A percentile compares a stretch with the other conserved stretches of the same genome.
Conservation (phyloP, 2,888 invertebrate species). For the Arctia plantaginis region DNA sequence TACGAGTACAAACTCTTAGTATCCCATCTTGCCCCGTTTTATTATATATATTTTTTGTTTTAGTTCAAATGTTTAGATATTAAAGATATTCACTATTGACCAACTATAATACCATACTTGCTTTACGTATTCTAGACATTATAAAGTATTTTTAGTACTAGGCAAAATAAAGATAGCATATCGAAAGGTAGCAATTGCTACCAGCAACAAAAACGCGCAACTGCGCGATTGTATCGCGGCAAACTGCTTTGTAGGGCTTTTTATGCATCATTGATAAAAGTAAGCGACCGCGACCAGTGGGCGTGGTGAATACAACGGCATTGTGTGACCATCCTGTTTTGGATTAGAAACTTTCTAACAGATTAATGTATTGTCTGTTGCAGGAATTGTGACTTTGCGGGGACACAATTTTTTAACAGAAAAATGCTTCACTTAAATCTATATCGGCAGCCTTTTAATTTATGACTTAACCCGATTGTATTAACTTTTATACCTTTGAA, state of each 20-base stretch:
- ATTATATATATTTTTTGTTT: not conserved
- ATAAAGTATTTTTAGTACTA: constrained; percentile 6
- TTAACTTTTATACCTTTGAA: too few relatives aligned
- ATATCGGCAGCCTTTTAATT: too few relatives aligned
- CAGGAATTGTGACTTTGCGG: not conserved
- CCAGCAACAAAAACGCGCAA: constrained; percentile 14
- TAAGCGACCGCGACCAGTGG: constrained; percentile 22
- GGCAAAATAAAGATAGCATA: not conserved
- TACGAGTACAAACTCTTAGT: not conserved
- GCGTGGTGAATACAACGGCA: constrained; percentile 12
- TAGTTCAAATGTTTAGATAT: not conserved
- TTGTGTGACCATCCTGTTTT: constrained; percentile 22
- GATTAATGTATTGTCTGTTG: not conserved
- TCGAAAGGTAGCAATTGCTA: not conserved
- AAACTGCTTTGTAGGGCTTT: constrained; percentile 23
- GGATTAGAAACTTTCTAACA: not conserved
- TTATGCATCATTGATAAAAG: constrained; percentile 25
- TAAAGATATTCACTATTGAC: not conserved
- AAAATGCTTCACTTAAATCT: too few relatives aligned
- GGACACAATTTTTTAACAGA: not conserved
- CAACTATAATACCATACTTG: not conserved
- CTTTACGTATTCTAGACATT: constrained; percentile 5
- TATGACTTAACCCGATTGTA: too few relatives aligned
- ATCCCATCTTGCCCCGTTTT: constrained; percentile 5
- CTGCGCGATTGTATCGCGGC: constrained; percentile 7